Percentiles rank a stretch among this genome's conserved stretches.
Conservation (phyloP, 2,888 invertebrate species). For the Papilio protenor region DNA sequence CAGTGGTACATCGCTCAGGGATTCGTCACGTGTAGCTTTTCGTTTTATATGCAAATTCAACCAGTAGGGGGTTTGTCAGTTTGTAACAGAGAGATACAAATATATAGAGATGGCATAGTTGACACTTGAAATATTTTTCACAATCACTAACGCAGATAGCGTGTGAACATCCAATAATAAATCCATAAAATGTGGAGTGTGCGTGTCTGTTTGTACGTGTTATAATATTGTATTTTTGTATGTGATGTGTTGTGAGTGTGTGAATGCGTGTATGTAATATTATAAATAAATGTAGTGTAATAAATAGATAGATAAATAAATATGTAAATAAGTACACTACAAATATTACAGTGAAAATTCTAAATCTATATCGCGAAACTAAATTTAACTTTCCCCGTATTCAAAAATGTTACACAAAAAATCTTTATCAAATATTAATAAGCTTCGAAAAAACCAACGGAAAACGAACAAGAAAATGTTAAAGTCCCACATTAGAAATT, state of each 20-base stretch:
- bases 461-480: background rate
- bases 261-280: too few relatives aligned
- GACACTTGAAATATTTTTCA: too few relatives aligned
- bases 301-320: too few relatives aligned
- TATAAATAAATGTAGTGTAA: too few relatives aligned
- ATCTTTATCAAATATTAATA: constrained; percentile 4
- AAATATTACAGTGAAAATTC: background rate
- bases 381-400: background rate
- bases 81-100: constrained; percentile 3
- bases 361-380: background rate
- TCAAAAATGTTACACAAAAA: background rate
- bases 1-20: constrained; percentile 1
- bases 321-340: too few relatives aligned
- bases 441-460: constrained; percentile 8
- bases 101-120: too few relatives aligned
- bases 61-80: constrained; percentile 7
- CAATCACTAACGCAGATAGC: too few relatives aligned
- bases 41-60: constrained; percentile 41
- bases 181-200: too few relatives aligned
- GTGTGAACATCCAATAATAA: too few relatives aligned
- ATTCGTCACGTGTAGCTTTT: constrained; percentile 35
- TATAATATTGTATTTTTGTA: too few relatives aligned
- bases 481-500: constrained; percentile 9
- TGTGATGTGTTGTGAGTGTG: too few relatives aligned
- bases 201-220: too few relatives aligned